Evolutionary conservation across 2,113 vertebrate genomes (phyloP).

Genomic region (Aptenodytes forsteri): DNA sequence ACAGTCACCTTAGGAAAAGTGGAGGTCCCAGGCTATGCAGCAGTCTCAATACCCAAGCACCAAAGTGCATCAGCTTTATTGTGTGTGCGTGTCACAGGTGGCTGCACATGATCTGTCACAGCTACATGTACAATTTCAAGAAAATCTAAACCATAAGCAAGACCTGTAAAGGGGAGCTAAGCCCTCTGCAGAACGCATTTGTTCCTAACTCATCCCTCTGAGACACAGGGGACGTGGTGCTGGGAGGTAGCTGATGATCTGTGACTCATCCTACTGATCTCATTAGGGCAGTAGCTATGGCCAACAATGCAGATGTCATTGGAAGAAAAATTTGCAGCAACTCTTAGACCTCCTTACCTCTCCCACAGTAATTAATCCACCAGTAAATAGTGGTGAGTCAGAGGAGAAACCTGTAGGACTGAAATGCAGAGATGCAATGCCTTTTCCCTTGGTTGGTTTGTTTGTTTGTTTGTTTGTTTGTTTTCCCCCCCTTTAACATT

Average conservation of each 20-base stretch:
- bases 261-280: background rate
- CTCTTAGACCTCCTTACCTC: background rate
- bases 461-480: no score
- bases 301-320: background rate
- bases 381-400: background rate
- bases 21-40: background rate
- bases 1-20: background rate
- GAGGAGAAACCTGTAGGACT: background rate
- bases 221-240: background rate
- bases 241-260: background rate
- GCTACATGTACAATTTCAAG: background rate
- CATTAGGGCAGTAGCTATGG: background rate
- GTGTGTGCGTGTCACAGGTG: background rate
- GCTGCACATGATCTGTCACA: background rate
- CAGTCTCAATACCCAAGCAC: background rate
- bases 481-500: background rate
- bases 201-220: background rate
- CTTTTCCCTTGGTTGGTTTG: background rate
- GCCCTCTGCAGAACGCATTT: background rate
- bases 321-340: background rate
- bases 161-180: background rate
- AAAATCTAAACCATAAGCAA: background rate
- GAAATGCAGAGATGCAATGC: background rate
- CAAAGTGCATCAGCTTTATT: background rate
- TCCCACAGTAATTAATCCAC: background rate